Percentiles rank a stretch among this genome's conserved stretches.
Conservation (phyloP, 2,888 invertebrate genomes). For the Notodonta ziczac region DNA sequence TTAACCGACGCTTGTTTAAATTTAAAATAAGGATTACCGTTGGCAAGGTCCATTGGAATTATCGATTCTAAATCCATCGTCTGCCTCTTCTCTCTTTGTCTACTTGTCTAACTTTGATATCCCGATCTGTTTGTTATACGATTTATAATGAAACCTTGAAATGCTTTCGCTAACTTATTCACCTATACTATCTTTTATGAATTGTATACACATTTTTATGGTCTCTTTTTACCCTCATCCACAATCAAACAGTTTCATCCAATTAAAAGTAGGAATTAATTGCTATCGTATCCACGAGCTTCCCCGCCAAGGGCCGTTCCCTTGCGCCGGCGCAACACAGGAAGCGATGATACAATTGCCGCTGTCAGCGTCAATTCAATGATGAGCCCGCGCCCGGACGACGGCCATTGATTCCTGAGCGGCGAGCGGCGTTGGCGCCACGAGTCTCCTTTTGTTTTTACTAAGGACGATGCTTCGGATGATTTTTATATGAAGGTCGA, state of each 20-base stretch:
- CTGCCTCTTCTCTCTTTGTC: too few species aligned
- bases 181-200: too few species aligned
- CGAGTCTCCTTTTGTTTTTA: conserved; percentile 59
- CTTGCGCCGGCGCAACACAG: conserved; percentile 60
- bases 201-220: not conserved
- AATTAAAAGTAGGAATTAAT: not conserved
- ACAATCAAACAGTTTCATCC: conserved; percentile 2
- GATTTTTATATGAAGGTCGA: conserved; percentile 9
- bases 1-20: too few species aligned
- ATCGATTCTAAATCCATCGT: too few species aligned
- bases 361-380: conserved; percentile 78
- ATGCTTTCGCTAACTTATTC: too few species aligned
- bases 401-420: conserved; percentile 76
- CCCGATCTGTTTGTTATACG: too few species aligned
- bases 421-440: conserved; percentile 63
- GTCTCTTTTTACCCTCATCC: not conserved
- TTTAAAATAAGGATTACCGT: too few species aligned
- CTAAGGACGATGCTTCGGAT: conserved; percentile 12
- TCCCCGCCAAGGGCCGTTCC: conserved; percentile 30
- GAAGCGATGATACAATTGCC: conserved; percentile 79
- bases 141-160: too few species aligned
- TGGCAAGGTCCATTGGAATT: too few species aligned
- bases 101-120: too few species aligned
- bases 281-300: not conserved
- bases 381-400: conserved; percentile 75